Base-by-base conservation (phyloP, 2,797 vertebrate genomes). In the Myripristis murdjan region DNA sequence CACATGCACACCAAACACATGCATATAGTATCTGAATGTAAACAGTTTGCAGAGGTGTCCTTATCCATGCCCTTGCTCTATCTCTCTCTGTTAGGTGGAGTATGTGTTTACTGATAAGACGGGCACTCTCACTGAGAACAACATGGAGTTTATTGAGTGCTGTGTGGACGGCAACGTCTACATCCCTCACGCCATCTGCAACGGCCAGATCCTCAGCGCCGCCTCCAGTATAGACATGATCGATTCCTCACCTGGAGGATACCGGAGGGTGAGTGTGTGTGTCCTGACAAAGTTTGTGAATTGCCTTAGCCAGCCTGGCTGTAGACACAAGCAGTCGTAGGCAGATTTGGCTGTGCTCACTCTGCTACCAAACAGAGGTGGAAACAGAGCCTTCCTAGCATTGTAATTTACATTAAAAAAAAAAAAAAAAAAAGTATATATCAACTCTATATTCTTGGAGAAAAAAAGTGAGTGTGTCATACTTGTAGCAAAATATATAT, bases 71-170 rank as follows among this genome's bases (percentile, higher is more conserved):
- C 9, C 10, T n/a, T 39, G 5, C 47, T 23, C 1, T 26, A n/a
- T 66, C 20, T 7, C 23, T 16, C 44, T 8, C n/a, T 5, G 8
- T 53, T 73, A 99, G 98, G 97, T 99, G 88, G 97, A 99, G 88
- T 99, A 99, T 69, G 93, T 99, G 89, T 99, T 99, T 87, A 99
- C 98, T 4, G 98, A 99, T 93, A 99, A 99, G 93, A 99, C 98
- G 0, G 98, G 98, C 65, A 99, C 98, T 0, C 94, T 99, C 87
- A 99, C 98, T 0, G 98, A 99, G 89, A 99, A 99, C 92, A 98
- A 98, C 94, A 99, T 99, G 98, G 97, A 98, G 90, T 98, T 99
- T 16, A 96, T 96, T 66, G 98, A 99, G 80, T 99, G 97, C 92
- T 99, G 97, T 64, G 96, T 99, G 14, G 97, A 97, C 73, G 98